These are phyloP conservation scores for Psephotus haematonotus DNA, from an alignment of 2,113 vertebrate species.

Conservation along the genomic window DNA sequence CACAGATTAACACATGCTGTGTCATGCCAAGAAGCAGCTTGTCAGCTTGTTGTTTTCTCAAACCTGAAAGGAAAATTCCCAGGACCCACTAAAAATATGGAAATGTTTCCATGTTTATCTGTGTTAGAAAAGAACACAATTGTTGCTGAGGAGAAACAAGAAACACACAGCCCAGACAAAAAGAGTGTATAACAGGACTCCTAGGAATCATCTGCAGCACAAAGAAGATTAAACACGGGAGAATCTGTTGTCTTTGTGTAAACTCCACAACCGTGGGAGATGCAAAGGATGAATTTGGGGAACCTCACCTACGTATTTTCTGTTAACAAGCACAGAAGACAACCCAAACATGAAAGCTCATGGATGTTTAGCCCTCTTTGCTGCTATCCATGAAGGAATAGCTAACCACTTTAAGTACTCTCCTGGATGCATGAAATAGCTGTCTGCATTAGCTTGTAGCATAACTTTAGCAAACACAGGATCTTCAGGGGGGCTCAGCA, in stretches of 20 bases:
- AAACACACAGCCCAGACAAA: neutral
- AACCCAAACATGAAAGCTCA: neutral
- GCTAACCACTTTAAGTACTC: accelerated
- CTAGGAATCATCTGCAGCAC: neutral
- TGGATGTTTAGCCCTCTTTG: neutral
- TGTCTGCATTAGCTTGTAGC: accelerated
- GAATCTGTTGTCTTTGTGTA: neutral
- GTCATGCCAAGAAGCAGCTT: constrained; percentile 64
- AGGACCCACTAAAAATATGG: constrained; percentile 41
- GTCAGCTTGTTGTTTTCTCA: constrained; percentile 69
- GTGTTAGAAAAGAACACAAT: constrained; percentile 49
- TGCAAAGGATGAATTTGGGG: neutral
- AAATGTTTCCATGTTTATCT: constrained; percentile 52
- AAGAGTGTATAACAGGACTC: neutral
- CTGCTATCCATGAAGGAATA: neutral
- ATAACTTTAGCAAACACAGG: neutral
- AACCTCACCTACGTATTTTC: neutral
- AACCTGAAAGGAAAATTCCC: constrained; percentile 71
- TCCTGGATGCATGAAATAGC: neutral
- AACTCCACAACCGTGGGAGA: neutral
- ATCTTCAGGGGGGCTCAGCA: neutral
- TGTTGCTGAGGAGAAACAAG: neutral
- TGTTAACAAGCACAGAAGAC: neutral
- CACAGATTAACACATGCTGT: constrained; percentile 64
- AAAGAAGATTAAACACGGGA: neutral